Conservation (phyloP, 2,888 invertebrate species). For the Halictus quadricinctus region DNA sequence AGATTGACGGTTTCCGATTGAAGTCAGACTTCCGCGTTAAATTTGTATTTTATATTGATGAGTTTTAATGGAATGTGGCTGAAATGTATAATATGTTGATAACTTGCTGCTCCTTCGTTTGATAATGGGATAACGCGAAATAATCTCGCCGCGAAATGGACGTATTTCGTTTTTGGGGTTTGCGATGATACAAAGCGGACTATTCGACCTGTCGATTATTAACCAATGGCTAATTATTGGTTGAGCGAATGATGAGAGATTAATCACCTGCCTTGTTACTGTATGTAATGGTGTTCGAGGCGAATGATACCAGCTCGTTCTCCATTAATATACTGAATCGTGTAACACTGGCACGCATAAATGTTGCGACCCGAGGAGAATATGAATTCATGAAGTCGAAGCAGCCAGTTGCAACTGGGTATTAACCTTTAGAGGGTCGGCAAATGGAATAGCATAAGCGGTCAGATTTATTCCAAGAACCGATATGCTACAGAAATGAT, state of each 20-base stretch:
- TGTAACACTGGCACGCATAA: slow-evolving; percentile 7
- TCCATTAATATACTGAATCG: background rate
- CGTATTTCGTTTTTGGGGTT: background rate
- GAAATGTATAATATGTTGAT: background rate
- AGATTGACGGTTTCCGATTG: background rate
- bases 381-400: background rate
- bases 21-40: background rate
- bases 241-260: background rate
- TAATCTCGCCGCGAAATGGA: background rate
- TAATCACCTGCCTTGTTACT: slow-evolving; percentile 4
- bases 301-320: slow-evolving; percentile 7
- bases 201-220: background rate
- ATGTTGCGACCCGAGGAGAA: background rate
- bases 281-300: background rate
- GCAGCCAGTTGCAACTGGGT: background rate
- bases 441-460: background rate
- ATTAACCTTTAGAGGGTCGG: background rate
- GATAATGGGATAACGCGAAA: background rate
- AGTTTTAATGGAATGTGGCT: background rate
- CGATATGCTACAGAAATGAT: background rate
- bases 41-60: background rate
- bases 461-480: background rate
- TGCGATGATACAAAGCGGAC: background rate
- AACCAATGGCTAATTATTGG: slow-evolving; percentile 4
- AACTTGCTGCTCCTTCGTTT: background rate